Base-by-base conservation (phyloP, 2,797 vertebrate genomes). In the Mormyrus hasselquistii region DNA sequence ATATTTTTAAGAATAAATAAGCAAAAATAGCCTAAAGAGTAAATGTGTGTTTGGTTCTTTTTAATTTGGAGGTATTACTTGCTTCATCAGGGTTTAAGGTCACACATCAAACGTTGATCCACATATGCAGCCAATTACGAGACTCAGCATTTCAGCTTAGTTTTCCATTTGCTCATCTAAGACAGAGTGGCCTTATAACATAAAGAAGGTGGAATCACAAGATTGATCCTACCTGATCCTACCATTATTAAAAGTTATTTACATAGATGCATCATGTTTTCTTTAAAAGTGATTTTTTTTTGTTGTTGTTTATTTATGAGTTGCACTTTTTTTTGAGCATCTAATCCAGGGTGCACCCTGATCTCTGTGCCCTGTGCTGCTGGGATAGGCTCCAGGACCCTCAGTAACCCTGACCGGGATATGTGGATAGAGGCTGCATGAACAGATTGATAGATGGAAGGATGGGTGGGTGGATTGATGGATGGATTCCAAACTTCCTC, bases 81-180 rank as follows among this genome's bases (percentile, higher is more conserved):
- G 16, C 79, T 84, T 88, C 34, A 88, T 59, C 38, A 38, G 41
- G 34, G 34, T 83, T 86, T 86, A 44, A 49, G 38, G 69, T 44
- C 16, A 50, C 69, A 50, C 83, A 73, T 89, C 88, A 86, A 69
- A 73, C 19, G 29, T 34, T 38, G 87, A 55, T 50, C 49, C 19
- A 86, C 84, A 86, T 86, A 57, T 73, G 88, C 22, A 9, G n/a
- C 52, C 57, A 73, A 86, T 89, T 87, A 89, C 12, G 5, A 76
- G 47, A 22, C 9, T 49, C 50, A n/a, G 29, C 59, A 29, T 29
- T 86, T 65, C 16, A 83, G 19, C 59, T 34, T 9, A 41, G 50
- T 53, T 73, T 86, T 65, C 88, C 88, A 44, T 53, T 41, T 34
- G 88, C 57, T 86, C 25, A 16, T 86, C 55, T 41, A 79, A 89